Conservation (phyloP, 2,888 invertebrate species). For the Deilephila porcellus region DNA sequence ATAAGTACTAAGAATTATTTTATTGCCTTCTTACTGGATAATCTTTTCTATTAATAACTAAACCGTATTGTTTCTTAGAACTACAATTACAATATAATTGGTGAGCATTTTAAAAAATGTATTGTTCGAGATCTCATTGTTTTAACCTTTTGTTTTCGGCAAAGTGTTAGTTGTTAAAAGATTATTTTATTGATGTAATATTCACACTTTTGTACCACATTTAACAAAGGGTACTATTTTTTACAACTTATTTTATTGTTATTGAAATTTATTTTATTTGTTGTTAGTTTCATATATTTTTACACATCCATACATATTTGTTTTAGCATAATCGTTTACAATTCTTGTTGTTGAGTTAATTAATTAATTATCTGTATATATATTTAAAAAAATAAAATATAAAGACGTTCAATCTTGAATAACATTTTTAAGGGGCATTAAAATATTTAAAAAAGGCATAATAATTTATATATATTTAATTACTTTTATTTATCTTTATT, state of each 20-base stretch:
- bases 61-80: slow-evolving; percentile 15
- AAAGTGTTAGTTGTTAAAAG: neutral
- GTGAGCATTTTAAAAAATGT: slow-evolving; percentile 1
- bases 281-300: neutral
- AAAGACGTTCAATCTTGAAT: neutral
- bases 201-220: neutral
- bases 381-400: neutral
- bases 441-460: no score
- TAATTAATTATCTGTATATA: neutral
- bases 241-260: neutral
- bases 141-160: slow-evolving; percentile 16
- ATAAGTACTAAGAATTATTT: slow-evolving; percentile 44
- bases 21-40: slow-evolving; percentile 47
- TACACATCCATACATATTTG: neutral
- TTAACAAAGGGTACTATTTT: slow-evolving; percentile 13
- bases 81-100: neutral
- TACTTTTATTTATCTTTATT: no score
- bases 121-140: neutral
- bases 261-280: neutral
- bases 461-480: no score
- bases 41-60: slow-evolving; percentile 16
- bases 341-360: neutral
- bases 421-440: no score
- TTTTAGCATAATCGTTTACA: neutral
- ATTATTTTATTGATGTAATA: neutral